Base-by-base conservation (phyloP, 2,797 vertebrate species). In the Apogon talboti region DNA sequence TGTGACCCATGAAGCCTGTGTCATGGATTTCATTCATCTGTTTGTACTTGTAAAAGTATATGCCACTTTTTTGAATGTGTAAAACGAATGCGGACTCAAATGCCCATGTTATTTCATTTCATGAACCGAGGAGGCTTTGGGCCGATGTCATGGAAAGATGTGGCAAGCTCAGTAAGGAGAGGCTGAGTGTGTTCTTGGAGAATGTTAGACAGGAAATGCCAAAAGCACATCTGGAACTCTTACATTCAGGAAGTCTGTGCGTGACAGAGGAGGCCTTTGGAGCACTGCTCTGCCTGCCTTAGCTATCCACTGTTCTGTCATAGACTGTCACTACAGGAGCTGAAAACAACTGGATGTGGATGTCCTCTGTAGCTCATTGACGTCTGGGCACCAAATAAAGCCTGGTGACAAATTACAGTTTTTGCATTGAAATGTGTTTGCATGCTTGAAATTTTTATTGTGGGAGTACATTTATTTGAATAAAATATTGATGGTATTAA, bases 161-260 rank as follows among this genome's bases (percentile, higher is more conserved):
- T 51, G 70, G 78, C 51, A 71, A 78, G 74, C 71, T 66, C 79
- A 86, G 81, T 54, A 79, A 88, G 82, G 85, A 89, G 84, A 90
- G 79, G 84, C 81, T 76, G 86, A 90, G 74, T 82, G 79, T 86
- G 89, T 92, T 90, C 85, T 89, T 90, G 89, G 89, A 93, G 92
- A 91, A 91, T 86, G 83, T 85, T 67, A 59, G 85, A 87, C 89
- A 92, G 92, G 89, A 91, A 92, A 91, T 92, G 88, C 90, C 91
- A 86, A 90, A 90, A 89, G 89, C 90, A 92, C 92, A 93, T 93
- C 92, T 92, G 91, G 92, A 92, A 91, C 89, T 92, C 87, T 89
- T 92, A 90, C 85, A 90, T 92, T 87, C 90, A 93, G 92, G 91
- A 93, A 93, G 89, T 92, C 74, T 72, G 64, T 86, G 84, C 82